Evolutionary conservation across 1,140 invertebrate species (phyloP).

Genomic region (Sycobia sp.): DNA sequence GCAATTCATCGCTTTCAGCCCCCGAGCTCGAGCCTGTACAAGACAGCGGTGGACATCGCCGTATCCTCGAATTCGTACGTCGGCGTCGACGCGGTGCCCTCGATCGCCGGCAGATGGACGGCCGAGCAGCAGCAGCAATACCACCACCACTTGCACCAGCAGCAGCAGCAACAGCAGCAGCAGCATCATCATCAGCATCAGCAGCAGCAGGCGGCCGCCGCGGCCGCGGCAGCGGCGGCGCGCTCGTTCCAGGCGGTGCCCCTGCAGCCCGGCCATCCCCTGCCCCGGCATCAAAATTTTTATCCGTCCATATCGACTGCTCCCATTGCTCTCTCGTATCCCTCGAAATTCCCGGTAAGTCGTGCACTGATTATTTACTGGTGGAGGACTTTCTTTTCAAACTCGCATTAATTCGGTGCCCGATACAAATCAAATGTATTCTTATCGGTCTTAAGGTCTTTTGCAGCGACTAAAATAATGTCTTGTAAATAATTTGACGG

Average conservation of each 20-base stretch:
- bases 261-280: neutral
- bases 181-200: neutral
- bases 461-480: no score
- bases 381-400: no score
- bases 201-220: conserved; percentile 10
- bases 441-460: no score
- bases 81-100: neutral
- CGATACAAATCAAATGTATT: no score
- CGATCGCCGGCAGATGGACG: conserved; percentile 3
- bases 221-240: neutral
- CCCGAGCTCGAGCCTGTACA: neutral
- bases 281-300: neutral
- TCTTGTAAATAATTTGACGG: no score
- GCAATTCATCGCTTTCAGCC: no score
- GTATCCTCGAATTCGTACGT: neutral
- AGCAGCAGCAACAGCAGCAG: neutral
- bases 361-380: no score
- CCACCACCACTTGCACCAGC: neutral
- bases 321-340: conserved; percentile 7
- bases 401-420: no score
- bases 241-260: neutral
- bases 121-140: neutral
- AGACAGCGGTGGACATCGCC: neutral
- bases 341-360: conserved; percentile 22
- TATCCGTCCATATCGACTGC: neutral